phyloP scores from a whole-genome alignment of 2,113 vertebrate genomes.

The Agapornis roseicollis region DNA sequence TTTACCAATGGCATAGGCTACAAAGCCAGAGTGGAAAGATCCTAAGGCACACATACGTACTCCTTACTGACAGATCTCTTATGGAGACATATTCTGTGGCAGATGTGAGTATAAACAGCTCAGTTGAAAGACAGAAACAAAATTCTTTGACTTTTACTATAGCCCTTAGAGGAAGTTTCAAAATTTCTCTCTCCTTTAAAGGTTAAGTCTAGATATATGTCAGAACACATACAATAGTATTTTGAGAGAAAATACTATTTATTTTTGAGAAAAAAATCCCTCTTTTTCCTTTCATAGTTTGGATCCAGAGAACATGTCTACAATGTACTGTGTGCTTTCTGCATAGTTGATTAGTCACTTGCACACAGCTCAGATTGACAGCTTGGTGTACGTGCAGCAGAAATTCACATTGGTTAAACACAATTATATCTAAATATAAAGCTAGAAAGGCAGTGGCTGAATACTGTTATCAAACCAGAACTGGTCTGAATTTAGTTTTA shows the following conservation, averaged over 20 bases:
- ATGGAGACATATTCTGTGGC: neutral
- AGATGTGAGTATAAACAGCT: neutral
- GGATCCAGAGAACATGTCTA: neutral
- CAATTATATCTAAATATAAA: neutral
- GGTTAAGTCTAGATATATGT: neutral
- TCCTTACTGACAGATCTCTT: neutral
- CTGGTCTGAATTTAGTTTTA: neutral
- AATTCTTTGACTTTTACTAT: neutral
- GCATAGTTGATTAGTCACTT: neutral
- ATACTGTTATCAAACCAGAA: neutral
- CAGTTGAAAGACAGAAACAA: neutral
- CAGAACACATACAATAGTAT: neutral
- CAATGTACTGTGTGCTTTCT: neutral
- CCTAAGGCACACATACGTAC: neutral
- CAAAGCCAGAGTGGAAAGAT: neutral
- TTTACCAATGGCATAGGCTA: fast-evolving
- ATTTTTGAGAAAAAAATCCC: neutral
- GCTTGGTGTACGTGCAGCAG: neutral
- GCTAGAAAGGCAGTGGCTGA: neutral
- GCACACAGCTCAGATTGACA: neutral
- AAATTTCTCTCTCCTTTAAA: neutral
- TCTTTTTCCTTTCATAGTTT: neutral
- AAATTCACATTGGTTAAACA: neutral
- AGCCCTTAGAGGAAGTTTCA: neutral
- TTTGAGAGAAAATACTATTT: neutral